Conservation (phyloP, 2,113 vertebrate genomes). For the Anoura caudifer region DNA sequence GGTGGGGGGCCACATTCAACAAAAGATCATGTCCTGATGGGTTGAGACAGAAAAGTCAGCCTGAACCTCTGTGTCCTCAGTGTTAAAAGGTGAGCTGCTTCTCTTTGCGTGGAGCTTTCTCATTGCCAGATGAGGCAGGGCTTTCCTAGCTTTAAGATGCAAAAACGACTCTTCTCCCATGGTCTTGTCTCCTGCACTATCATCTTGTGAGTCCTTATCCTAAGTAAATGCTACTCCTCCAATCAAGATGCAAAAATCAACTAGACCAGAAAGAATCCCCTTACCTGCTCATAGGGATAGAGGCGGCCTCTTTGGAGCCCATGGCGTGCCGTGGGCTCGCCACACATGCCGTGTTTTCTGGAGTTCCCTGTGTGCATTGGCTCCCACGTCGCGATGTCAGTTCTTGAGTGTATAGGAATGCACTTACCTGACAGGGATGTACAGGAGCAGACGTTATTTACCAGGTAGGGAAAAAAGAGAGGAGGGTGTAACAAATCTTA, state of each 20-base stretch:
- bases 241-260: background rate
- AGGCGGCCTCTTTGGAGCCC: background rate
- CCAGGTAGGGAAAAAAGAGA: background rate
- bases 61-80: rapidly evolving
- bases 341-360: background rate
- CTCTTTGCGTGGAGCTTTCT: background rate
- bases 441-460: rapidly evolving
- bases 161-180: background rate
- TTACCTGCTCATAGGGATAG: background rate
- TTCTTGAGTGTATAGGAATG: background rate
- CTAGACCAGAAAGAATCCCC: background rate
- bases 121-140: background rate
- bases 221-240: background rate
- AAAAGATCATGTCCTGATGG: background rate
- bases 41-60: background rate
- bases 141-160: background rate
- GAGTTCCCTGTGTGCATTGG: background rate
- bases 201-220: background rate
- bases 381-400: background rate
- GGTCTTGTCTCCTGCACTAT: background rate
- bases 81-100: background rate
- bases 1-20: background rate
- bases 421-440: background rate
- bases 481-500: background rate
- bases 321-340: too few species aligned